These are phyloP conservation scores for Plagodis pulveraria DNA, from an alignment of 2,888 invertebrate species.

Conservation along the genomic window DNA sequence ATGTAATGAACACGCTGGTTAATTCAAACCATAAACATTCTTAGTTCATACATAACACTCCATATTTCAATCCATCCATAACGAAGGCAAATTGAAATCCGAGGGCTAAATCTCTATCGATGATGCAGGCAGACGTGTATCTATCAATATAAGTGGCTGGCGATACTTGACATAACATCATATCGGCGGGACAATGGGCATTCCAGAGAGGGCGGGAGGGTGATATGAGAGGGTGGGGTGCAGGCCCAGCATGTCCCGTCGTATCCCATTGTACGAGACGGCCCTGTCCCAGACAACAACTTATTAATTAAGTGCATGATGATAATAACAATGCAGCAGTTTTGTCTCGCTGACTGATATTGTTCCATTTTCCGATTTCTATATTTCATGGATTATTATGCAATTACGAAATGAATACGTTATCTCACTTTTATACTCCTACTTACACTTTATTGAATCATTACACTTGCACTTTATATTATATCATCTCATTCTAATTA, in stretches of 20 bases:
- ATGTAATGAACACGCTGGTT: too few relatives aligned
- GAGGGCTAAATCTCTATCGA: slow-evolving; percentile 34
- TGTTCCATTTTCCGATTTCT: slow-evolving; percentile 11
- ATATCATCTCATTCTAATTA: too few relatives aligned
- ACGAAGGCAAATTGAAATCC: slow-evolving; percentile 24
- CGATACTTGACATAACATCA: slow-evolving; percentile 73
- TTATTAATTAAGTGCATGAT: slow-evolving; percentile 60
- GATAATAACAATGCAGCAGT: slow-evolving; percentile 47
- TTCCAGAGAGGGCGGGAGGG: slow-evolving; percentile 60
- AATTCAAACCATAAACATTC: too few relatives aligned
- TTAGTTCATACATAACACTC: too few relatives aligned
- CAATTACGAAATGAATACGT: background rate
- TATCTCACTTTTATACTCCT: background rate
- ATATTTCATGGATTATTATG: too few relatives aligned
- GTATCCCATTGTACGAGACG: slow-evolving; percentile 62
- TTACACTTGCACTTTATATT: too few relatives aligned
- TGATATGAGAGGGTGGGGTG: slow-evolving; percentile 37
- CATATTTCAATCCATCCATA: background rate
- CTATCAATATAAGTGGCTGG: slow-evolving; percentile 71
- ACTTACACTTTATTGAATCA: too few relatives aligned
- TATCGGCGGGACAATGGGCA: slow-evolving; percentile 78
- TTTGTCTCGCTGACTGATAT: slow-evolving; percentile 29
- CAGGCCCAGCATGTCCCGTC: slow-evolving; percentile 60
- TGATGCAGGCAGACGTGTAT: slow-evolving; percentile 52
- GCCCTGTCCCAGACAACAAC: slow-evolving; percentile 59